These are phyloP conservation scores for Hirudinaria manillensis DNA, from an alignment of 2,888 invertebrate species.

Conservation along the genomic window DNA sequence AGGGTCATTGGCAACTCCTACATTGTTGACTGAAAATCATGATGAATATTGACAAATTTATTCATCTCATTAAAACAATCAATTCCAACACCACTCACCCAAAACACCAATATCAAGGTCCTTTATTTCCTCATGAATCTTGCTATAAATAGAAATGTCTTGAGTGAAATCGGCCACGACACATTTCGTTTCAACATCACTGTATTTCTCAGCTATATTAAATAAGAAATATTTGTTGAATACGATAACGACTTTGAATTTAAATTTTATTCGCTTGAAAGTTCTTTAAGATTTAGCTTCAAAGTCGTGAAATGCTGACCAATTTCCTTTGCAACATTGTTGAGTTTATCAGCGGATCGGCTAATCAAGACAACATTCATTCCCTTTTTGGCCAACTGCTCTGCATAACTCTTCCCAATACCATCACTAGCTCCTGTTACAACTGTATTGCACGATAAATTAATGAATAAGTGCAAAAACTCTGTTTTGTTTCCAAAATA, in stretches of 20 bases:
- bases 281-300: background rate
- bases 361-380: conserved; percentile 51
- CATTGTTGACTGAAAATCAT: conserved; percentile 70
- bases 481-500: too few species aligned
- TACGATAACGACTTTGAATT: background rate
- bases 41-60: too few species aligned
- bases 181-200: conserved; percentile 68
- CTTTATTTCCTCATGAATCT: conserved; percentile 64
- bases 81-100: too few species aligned
- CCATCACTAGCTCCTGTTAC: conserved; percentile 55
- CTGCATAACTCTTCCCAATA: conserved; percentile 52
- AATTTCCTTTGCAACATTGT: conserved; percentile 48
- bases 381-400: conserved; percentile 47
- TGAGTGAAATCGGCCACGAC: conserved; percentile 76
- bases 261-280: background rate
- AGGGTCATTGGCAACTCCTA: conserved; percentile 79
- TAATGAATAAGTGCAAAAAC: too few species aligned
- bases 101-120: conserved; percentile 76
- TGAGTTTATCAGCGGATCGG: conserved; percentile 48
- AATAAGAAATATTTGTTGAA: too few species aligned
- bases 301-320: conserved; percentile 41
- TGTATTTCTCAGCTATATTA: conserved; percentile 57
- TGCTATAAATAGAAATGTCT: conserved; percentile 65
- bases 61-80: too few species aligned
- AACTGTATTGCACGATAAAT: conserved; percentile 41